A percentile compares a stretch with the other conserved stretches of the same genome.
Evolutionary conservation across 1,140 invertebrate genomes (phyloP).

Genomic region (Stratiolaelaps scimitus): DNA sequence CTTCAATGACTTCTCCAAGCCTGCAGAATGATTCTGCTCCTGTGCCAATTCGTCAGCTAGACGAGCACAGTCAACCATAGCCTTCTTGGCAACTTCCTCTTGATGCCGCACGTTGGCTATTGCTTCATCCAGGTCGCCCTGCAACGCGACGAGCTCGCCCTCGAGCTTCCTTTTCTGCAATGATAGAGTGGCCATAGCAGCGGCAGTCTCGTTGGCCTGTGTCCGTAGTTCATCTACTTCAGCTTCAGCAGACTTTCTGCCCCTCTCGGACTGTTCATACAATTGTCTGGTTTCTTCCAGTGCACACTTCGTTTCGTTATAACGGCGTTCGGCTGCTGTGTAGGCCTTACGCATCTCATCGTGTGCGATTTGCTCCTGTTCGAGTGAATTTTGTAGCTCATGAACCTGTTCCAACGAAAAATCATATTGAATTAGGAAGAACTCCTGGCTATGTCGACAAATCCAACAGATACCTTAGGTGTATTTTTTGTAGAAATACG

Average conservation of each 20-base stretch:
- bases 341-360: constrained; percentile 10
- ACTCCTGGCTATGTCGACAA: too few species aligned
- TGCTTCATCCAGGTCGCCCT: constrained; percentile 46
- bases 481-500: too few species aligned
- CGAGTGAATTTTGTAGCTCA: not conserved
- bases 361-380: constrained; percentile 17
- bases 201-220: constrained; percentile 44
- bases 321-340: constrained; percentile 16
- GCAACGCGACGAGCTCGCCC: constrained; percentile 43
- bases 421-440: too few species aligned
- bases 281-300: constrained; percentile 42
- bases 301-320: constrained; percentile 37
- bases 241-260: constrained; percentile 45
- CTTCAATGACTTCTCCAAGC: constrained; percentile 46
- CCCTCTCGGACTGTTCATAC: constrained; percentile 44
- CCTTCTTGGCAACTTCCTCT: constrained; percentile 38
- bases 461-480: too few species aligned
- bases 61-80: constrained; percentile 43
- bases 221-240: constrained; percentile 46
- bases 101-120: constrained; percentile 39
- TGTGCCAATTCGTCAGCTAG: constrained; percentile 47
- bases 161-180: constrained; percentile 46
- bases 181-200: constrained; percentile 41
- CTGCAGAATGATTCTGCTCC: constrained; percentile 46
- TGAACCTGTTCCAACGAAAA: constrained; percentile 7